These are phyloP conservation scores for Schizothorax lantsangensis DNA, from an alignment of 2,797 vertebrate species.

Conservation along the genomic window DNA sequence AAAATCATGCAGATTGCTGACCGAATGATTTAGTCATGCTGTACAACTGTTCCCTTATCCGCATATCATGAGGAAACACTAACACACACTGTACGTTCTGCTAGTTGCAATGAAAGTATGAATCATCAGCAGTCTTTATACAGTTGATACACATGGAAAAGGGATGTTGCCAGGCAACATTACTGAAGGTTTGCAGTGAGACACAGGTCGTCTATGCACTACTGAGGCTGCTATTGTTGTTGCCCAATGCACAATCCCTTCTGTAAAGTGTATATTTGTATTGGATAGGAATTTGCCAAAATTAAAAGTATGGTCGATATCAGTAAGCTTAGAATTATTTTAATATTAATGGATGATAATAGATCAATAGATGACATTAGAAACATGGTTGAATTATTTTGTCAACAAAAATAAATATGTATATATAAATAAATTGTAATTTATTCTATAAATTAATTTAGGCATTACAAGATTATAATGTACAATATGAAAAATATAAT, in stretches of 20 bases:
- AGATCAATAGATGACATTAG: not conserved
- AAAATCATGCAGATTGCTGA: conserved; percentile 20
- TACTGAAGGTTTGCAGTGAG: conserved; percentile 1
- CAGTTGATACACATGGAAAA: conserved; percentile 8
- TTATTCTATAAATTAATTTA: not conserved
- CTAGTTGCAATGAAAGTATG: conserved; percentile 17
- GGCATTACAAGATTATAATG: not conserved
- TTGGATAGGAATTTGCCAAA: not conserved
- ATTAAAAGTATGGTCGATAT: not conserved
- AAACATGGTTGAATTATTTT: not conserved
- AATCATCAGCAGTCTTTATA: not conserved
- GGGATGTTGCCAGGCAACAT: conserved; percentile 30
- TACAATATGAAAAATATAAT: not conserved
- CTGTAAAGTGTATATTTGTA: not conserved
- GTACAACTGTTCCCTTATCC: not conserved
- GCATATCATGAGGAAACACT: not conserved
- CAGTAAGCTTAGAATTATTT: not conserved
- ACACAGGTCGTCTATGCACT: not conserved
- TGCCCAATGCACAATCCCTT: not conserved
- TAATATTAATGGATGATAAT: not conserved
- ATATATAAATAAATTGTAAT: not conserved
- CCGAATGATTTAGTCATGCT: not conserved
- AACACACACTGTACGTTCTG: conserved; percentile 11
- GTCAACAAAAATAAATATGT: not conserved
- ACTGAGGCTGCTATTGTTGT: not conserved